These are phyloP conservation scores for Apamea anceps DNA, from an alignment of 2,888 invertebrate species.

Conservation along the genomic window DNA sequence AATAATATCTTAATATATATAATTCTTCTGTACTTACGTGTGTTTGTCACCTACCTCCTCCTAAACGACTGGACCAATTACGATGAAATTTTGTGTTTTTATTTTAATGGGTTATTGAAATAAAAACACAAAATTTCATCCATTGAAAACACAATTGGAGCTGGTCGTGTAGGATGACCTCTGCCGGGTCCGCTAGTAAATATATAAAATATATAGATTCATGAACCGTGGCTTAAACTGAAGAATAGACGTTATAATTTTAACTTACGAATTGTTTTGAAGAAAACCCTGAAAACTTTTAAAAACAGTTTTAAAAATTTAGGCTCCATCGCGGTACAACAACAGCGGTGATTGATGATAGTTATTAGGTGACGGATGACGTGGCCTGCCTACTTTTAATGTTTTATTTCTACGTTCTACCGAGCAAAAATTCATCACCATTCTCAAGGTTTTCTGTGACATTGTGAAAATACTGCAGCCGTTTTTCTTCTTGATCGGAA, in stretches of 20 bases:
- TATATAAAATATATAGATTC: not conserved
- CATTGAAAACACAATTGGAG: too few relatives aligned
- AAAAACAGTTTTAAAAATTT: constrained; percentile 15
- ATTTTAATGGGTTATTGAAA: too few relatives aligned
- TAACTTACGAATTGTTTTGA: constrained; percentile 5
- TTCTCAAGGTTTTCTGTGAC: constrained; percentile 20
- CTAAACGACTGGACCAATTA: too few relatives aligned
- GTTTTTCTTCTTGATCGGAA: not conserved
- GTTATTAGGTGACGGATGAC: constrained; percentile 72
- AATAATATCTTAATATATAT: too few relatives aligned
- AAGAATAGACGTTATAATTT: not conserved
- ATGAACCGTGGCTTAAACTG: not conserved
- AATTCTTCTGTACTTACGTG: too few relatives aligned
- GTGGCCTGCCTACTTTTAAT: constrained; percentile 62
- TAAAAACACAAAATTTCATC: too few relatives aligned
- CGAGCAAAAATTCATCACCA: constrained; percentile 69
- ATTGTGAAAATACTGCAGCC: not conserved
- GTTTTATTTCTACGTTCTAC: constrained; percentile 59
- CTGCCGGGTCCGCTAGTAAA: too few relatives aligned
- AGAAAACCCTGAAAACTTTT: not conserved
- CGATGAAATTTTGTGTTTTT: too few relatives aligned
- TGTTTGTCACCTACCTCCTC: too few relatives aligned
- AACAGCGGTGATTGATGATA: constrained; percentile 77
- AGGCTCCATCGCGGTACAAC: constrained; percentile 44
- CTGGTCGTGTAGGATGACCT: too few relatives aligned